Evolutionary conservation across 1,140 invertebrate genomes (phyloP).

Genomic region (Drosophila azteca): DNA sequence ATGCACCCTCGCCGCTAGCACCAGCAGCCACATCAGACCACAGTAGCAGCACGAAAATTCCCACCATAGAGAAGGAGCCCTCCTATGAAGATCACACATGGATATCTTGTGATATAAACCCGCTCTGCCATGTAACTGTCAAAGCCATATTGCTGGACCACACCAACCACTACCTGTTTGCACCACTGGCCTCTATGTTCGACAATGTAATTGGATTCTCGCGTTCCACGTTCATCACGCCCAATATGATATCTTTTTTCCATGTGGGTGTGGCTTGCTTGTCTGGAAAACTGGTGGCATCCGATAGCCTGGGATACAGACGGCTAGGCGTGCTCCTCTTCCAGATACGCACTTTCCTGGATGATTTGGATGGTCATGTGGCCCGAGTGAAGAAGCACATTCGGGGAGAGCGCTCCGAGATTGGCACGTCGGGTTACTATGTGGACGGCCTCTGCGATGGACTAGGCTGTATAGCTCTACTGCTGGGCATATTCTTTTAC

Average conservation of each 20-base stretch:
- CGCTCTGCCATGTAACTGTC: constrained; percentile 89
- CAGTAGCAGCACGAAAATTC: constrained; percentile 46
- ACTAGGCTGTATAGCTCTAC: constrained; percentile 88
- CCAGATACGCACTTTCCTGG: constrained; percentile 90
- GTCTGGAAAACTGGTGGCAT: constrained; percentile 88
- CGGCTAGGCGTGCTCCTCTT: constrained; percentile 89
- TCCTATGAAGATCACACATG: constrained; percentile 86
- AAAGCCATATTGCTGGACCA: constrained; percentile 90
- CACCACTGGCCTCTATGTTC: constrained; percentile 88
- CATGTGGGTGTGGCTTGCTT: constrained; percentile 89
- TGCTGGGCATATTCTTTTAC: constrained; percentile 87
- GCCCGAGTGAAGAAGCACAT: constrained; percentile 88
- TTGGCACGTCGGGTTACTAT: constrained; percentile 89
- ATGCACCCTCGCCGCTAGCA: constrained; percentile 11
- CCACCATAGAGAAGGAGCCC: constrained; percentile 55
- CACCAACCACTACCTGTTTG: constrained; percentile 90
- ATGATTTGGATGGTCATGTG: constrained; percentile 92
- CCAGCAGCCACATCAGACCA: constrained; percentile 24
- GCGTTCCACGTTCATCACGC: constrained; percentile 87
- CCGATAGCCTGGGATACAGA: constrained; percentile 87
- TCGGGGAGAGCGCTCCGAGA: constrained; percentile 88
- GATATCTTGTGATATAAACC: constrained; percentile 88
- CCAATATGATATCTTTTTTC: constrained; percentile 90
- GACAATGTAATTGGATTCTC: constrained; percentile 87
- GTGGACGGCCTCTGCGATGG: constrained; percentile 90